Evolutionary conservation across 2,797 vertebrate genomes (phyloP), one percentile per base, ranked within the genome.

Genomic region (Onychomys leucogaster): DNA sequence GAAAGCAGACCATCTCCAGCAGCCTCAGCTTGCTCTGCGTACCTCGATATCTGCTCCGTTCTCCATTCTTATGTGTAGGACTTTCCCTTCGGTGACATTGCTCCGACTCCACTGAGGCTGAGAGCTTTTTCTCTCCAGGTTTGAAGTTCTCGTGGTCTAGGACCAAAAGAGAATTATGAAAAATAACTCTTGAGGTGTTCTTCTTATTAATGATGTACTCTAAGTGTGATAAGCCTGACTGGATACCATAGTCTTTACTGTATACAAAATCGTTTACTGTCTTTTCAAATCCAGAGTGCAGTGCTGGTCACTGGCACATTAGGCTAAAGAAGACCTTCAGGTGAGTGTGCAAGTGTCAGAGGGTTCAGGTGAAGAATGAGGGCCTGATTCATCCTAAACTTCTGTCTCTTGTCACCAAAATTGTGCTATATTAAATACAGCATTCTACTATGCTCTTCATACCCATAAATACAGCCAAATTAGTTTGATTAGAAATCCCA

Each of bases 31-130:
- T 84, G 41, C 10, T 83, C 82, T 19, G 13, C 49, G 32, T 99
- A 99, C 99, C 99, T 98, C 98, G 92, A 99, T 98, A 90, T 99
- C 98, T 78, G 98, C 97, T 83, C 99, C 99, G 67, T 98, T 98
- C 29, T 98, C 98, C 97, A 99, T 98, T 34, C 99, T 98, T 59
- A 98, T 98, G 96, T 99, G 99, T 93, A 98, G 99, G 89, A 99
- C 98, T 95, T 99, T 99, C 96, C 98, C 99, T 98, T 99, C 99
- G 17, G 96, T 41, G 87, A 96, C 98, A 96, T 83, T 98, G 95
- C 94, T 95, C 76, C 98, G 98, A 82, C 90, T 94, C 98, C 98
- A 97, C 16, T 96, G 94, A 21, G 93, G 98, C 46, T 98, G 98
- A 96, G 98, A 97, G 97, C 98, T 95, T 97, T 98, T 99, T 97